Conservation (phyloP, 2,797 vertebrate species). For the Sebastes steindachneri region DNA sequence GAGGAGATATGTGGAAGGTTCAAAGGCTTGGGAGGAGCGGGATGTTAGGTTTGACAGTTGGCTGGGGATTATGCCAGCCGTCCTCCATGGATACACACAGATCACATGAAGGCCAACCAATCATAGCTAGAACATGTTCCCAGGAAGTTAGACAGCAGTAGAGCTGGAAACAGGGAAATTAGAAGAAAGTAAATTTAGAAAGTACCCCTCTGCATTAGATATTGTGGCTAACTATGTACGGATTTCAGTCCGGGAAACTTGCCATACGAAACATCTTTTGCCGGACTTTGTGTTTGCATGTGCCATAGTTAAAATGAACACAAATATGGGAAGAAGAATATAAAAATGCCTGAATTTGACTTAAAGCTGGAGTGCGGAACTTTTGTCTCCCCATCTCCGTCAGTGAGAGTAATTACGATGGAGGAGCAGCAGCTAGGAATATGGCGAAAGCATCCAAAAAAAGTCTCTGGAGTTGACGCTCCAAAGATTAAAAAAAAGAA, state of each 20-base stretch:
- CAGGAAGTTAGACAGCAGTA: background rate
- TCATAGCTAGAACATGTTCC: slow-evolving; percentile 26
- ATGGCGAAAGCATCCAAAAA: no score
- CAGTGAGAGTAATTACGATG: no score
- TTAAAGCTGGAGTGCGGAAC: background rate
- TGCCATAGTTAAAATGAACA: background rate
- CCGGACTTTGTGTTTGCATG: background rate
- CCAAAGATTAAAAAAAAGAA: no score
- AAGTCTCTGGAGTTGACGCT: no score
- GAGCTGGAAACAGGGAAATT: slow-evolving; percentile 7
- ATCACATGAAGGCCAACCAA: slow-evolving; percentile 43
- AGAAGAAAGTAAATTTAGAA: background rate
- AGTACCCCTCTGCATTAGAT: background rate
- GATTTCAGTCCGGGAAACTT: background rate
- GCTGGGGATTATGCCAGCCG: slow-evolving; percentile 50
- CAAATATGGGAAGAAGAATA: background rate
- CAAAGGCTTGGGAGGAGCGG: slow-evolving; percentile 32
- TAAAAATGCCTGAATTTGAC: background rate
- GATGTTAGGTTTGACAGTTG: slow-evolving; percentile 54
- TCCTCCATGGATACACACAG: slow-evolving; percentile 19
- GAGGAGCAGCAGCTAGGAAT: no score
- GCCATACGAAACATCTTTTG: background rate
- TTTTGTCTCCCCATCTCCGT: no score
- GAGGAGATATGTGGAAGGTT: slow-evolving; percentile 45
- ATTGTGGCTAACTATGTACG: background rate